Conservation (phyloP, 2,113 vertebrate genomes). For the Tilapia sparmanii region DNA sequence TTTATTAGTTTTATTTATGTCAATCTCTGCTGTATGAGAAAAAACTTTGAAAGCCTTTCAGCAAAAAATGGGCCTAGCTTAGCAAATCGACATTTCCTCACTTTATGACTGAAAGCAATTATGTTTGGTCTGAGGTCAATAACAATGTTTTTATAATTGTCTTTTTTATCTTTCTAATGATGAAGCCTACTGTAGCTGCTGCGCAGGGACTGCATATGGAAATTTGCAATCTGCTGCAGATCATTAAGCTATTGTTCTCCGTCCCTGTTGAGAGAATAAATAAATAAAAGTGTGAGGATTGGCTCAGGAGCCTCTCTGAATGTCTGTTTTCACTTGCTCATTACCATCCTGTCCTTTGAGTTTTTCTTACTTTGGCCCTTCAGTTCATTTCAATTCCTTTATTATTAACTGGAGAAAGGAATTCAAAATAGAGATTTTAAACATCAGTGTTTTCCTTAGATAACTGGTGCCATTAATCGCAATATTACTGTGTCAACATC, state of each 20-base stretch:
- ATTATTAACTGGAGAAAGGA: neutral
- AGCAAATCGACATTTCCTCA: neutral
- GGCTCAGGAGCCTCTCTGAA: neutral
- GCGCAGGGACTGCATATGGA: neutral
- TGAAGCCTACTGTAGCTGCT: neutral
- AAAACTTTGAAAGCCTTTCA: neutral
- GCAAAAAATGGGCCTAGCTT: neutral
- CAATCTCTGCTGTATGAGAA: neutral
- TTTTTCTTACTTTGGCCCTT: neutral
- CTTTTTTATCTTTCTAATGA: neutral
- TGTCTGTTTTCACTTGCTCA: neutral
- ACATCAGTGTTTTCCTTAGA: neutral
- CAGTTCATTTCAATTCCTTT: neutral
- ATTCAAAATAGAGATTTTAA: neutral
- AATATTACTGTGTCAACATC: conserved; percentile 25
- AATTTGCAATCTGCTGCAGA: neutral
- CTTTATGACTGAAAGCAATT: neutral
- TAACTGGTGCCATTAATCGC: conserved; percentile 4
- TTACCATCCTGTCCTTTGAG: neutral
- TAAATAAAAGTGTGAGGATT: neutral
- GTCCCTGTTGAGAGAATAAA: neutral
- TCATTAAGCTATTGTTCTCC: neutral
- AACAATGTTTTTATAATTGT: neutral
- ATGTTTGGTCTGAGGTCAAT: neutral
- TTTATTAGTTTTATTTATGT: neutral